A percentile compares a stretch with the other conserved stretches of the same genome.
These are phyloP conservation scores for Peromyscus aztecus DNA, from an alignment of 2,797 vertebrate species.

Conservation along the genomic window DNA sequence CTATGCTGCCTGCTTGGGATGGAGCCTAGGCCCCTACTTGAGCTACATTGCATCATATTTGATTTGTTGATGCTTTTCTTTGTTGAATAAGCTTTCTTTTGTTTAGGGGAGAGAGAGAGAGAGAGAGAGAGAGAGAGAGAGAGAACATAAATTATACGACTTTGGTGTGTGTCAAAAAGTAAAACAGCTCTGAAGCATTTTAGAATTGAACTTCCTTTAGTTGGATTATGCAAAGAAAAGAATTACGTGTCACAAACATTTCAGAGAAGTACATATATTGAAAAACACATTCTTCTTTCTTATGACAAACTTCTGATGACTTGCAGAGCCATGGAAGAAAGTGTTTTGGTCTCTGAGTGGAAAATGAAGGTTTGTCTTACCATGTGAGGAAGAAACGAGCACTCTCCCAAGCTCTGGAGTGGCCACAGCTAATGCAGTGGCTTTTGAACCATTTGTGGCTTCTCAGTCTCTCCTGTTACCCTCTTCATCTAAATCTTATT, in stretches of 20 bases:
- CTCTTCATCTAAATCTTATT: background rate
- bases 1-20: background rate
- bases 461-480: background rate
- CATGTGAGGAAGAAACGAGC: background rate
- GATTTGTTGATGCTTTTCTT: background rate
- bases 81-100: background rate
- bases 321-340: background rate
- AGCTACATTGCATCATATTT: background rate
- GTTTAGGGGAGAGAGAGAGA: background rate
- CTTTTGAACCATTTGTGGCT: background rate
- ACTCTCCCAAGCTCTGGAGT: background rate
- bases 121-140: too few relatives aligned
- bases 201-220: background rate
- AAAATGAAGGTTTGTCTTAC: background rate
- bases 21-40: background rate
- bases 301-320: background rate
- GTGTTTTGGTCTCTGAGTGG: background rate
- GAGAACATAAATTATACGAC: background rate
- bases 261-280: background rate
- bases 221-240: background rate
- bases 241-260: background rate
- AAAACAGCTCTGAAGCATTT: conserved; percentile 4
- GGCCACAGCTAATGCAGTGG: too few relatives aligned
- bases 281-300: background rate
- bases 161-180: background rate